Evolutionary conservation across 2,113 vertebrate species (phyloP), one percentile per base, ranked within the genome.

Genomic region (Psettodes erumei): DNA sequence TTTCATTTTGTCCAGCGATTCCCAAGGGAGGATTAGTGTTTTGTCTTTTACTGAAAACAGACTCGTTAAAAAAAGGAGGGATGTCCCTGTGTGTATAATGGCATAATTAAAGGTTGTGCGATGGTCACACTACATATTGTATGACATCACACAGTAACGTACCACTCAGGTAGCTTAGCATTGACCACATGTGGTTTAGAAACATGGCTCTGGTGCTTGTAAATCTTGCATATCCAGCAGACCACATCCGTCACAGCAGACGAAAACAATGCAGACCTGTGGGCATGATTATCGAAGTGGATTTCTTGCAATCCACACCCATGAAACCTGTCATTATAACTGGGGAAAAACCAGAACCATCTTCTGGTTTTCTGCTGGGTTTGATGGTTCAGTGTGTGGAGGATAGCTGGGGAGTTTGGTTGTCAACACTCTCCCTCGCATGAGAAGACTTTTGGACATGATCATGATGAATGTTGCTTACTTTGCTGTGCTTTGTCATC

Each of bases 251-350:
- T 60, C 51, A 51, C 75, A 68, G 70, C 63, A 62, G 55, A 75
- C 71, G 32, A 51, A 63, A 48, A 37, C 35, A 45, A 10, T 21
- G 32, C 65, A 33, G 37, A 64, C 63, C 65, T 40, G 38, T 11
- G 18, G 79, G 21, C 21, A 35, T 65, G 53, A 68, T 56, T 71
- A 76, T 79, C 86, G 65, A 66, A 42, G 18, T 58, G 27, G 42
- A n/a, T 72, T 79, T 54, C 45, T 55, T 30, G 30, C 42, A 42
- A 64, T 67, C 53, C 6, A 45, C 65, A 25, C 8, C 35, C 27
- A 32, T 73, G 43, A 23, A 4, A 23, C 30, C 40, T 70, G 0
- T 85, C 74, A 83, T 79, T 88, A 75, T 66, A 79, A 42, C 53
- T 63, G 25, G 59, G 37, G 15, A 55, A 71, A 74, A 27, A 42